A percentile compares a stretch with the other conserved stretches of the same genome.
Conservation (phyloP, 1,140 invertebrate species). For the Pantala flavescens region DNA sequence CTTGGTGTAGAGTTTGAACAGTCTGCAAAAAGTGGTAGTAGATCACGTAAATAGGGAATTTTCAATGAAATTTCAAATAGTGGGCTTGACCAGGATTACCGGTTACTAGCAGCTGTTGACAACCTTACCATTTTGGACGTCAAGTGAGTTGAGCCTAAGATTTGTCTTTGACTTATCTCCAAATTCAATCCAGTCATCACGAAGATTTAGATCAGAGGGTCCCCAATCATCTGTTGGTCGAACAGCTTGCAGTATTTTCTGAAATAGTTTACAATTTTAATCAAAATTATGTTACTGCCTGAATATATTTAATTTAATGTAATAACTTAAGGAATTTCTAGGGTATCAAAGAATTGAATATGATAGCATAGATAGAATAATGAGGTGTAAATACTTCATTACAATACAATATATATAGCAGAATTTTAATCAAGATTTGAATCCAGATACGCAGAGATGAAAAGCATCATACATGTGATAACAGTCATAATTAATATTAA, state of each 20-base stretch:
- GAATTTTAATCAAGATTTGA: too few relatives aligned
- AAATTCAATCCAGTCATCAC: constrained; percentile 24
- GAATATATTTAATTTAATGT: background rate
- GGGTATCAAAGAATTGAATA: too few relatives aligned
- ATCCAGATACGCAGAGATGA: too few relatives aligned
- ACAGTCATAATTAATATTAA: too few relatives aligned
- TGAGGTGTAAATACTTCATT: too few relatives aligned
- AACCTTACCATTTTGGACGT: background rate
- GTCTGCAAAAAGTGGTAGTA: constrained; percentile 1
- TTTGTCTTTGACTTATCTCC: background rate
- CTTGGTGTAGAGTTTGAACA: constrained; percentile 12
- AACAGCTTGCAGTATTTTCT: constrained; percentile 31
- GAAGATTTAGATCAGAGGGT: constrained; percentile 28
- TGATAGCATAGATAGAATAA: too few relatives aligned
- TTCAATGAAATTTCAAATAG: background rate
- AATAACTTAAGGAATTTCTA: too few relatives aligned
- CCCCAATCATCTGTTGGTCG: constrained; percentile 33
- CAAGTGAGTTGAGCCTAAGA: background rate
- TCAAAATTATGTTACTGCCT: background rate
- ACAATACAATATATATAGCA: too few relatives aligned
- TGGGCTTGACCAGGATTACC: background rate
- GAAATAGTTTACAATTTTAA: constrained; percentile 19
- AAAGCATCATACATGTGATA: too few relatives aligned
- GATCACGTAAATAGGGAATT: constrained; percentile 10
- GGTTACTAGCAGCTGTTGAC: background rate